phyloP scores from a whole-genome alignment of 2,888 invertebrate genomes.

The Brachyopa scutellaris region DNA sequence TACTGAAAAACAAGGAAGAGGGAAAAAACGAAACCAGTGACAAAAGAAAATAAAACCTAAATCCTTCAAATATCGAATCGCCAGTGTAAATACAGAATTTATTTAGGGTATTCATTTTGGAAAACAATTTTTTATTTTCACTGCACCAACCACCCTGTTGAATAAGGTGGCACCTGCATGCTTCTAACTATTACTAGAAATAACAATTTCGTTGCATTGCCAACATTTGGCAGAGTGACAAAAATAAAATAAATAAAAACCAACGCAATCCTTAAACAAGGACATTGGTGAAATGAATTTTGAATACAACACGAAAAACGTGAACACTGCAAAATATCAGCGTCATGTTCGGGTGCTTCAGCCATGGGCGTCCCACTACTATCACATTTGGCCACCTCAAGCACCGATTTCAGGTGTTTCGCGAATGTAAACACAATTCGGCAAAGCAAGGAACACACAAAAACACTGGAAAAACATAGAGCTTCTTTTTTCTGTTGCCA shows the following conservation, averaged over 20 bases:
- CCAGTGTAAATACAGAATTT: conserved; percentile 46
- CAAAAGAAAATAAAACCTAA: conserved; percentile 3
- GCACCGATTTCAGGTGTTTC: conserved; percentile 63
- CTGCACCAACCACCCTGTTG: neutral
- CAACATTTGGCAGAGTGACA: conserved; percentile 39
- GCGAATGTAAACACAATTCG: conserved; percentile 65
- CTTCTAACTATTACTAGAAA: conserved; percentile 45
- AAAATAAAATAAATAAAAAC: conserved; percentile 8
- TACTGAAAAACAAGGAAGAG: neutral
- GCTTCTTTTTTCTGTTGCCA: neutral
- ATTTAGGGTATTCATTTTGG: conserved; percentile 59
- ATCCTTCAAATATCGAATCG: conserved; percentile 46
- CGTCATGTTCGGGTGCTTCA: conserved; percentile 39
- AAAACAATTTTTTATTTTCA: conserved; percentile 15
- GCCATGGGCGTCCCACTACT: neutral
- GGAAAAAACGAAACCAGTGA: neutral
- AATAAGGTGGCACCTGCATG: conserved; percentile 5
- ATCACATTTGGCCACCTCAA: conserved; percentile 42
- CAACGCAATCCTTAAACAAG: conserved; percentile 53
- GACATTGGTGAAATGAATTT: conserved; percentile 62
- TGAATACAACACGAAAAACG: conserved; percentile 61
- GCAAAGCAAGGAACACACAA: conserved; percentile 38
- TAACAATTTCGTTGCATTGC: conserved; percentile 53
- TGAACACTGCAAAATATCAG: conserved; percentile 52
- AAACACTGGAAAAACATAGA: neutral